Base-by-base conservation (phyloP, 2,113 vertebrate species). In the Nannobrachium achirus region DNA sequence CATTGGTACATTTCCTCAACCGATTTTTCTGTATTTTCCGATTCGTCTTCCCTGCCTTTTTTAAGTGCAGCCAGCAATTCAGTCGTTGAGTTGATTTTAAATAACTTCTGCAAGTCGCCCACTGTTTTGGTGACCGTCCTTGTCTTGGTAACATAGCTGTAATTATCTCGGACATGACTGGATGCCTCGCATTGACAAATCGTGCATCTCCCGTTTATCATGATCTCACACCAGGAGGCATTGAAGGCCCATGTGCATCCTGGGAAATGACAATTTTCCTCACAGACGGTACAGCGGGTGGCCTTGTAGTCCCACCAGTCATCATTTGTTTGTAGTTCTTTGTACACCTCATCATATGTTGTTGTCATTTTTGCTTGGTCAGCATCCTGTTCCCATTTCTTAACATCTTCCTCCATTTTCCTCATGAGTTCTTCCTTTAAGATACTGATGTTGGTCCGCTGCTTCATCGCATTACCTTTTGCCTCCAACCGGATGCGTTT, bases 211-310 rank as follows among this genome's bases (percentile, higher is more conserved):
- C 48, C 4, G 4, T 42, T 1, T 8, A 2, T 48, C 57, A 77
- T 78, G 42, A 46, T 19, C 1, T 1, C 9, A 5, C 62, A 67
- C 63, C 19, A 56, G 1, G 3, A 39, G 9, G 61, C 7, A 7
- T 38, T 0, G 3, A 2, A 16, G 41, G 42, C 8, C 63, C 45
- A 45, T 40, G 52, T 64, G 15, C 61, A 76, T 45, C 74, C 60
- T 41, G 62, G 62, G 19, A 59, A 56, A 25, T 71, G 69, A 44
- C 75, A 77, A 52, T 66, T 72, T 45, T 50, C 14, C 56, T 76
- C 6, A 71, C 68, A 76, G 38, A 48, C 15, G 5, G 7, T 39
- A 20, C 75, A 77, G 57, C 56, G 50, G 6, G n/a, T 63, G n/a
- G n/a, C n/a, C n/a, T n/a, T n/a, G n/a, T n/a, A n/a, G n/a, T n/a